Evolutionary conservation across 1,140 invertebrate genomes (phyloP).

Genomic region (Macrobrachium nipponense): DNA sequence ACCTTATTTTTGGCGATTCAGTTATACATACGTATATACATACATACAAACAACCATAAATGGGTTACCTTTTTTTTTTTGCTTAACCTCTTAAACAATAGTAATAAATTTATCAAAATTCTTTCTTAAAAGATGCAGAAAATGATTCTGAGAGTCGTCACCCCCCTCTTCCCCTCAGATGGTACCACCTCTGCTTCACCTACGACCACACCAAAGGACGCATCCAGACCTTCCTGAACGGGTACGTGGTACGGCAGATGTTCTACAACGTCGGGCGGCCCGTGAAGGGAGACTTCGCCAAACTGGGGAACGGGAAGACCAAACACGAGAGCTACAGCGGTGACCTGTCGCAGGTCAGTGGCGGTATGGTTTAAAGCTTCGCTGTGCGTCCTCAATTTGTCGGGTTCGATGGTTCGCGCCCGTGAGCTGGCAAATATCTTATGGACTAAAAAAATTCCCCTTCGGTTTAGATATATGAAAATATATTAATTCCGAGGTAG

Average conservation of each 20-base stretch:
- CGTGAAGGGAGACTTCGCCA: constrained; percentile 26
- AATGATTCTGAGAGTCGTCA: too few relatives aligned
- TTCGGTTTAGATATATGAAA: too few relatives aligned
- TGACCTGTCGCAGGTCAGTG: constrained; percentile 29
- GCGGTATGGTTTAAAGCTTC: too few relatives aligned
- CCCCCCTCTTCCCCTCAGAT: constrained; percentile 18
- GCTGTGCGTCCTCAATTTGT: too few relatives aligned
- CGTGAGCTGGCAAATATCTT: too few relatives aligned
- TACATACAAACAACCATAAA: too few relatives aligned
- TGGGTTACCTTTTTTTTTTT: too few relatives aligned
- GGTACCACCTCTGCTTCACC: constrained; percentile 60
- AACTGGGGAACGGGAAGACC: background rate
- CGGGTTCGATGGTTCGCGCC: too few relatives aligned
- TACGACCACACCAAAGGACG: constrained; percentile 13
- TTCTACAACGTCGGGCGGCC: constrained; percentile 19
- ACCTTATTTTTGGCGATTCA: too few relatives aligned
- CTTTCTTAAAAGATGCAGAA: background rate
- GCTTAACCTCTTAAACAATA: background rate
- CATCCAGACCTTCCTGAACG: constrained; percentile 47
- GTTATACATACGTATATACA: too few relatives aligned
- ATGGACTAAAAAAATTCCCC: too few relatives aligned
- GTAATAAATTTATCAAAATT: background rate
- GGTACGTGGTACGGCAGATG: constrained; percentile 23
- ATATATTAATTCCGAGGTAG: too few relatives aligned
- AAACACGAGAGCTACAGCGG: constrained; percentile 36